Conservation (phyloP, 2,113 vertebrate genomes). For the Vidua macroura region DNA sequence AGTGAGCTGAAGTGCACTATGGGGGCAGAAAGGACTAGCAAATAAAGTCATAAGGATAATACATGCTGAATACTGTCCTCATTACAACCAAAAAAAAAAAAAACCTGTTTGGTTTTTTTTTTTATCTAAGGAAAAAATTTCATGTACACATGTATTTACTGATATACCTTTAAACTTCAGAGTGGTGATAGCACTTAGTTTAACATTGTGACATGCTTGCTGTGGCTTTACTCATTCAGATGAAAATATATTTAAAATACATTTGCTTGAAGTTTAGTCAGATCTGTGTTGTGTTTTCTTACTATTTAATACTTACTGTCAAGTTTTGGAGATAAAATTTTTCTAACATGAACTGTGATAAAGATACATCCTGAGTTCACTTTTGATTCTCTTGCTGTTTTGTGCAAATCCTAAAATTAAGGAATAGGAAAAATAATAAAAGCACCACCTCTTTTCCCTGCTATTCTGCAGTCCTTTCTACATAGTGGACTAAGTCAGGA, state of each 20-base stretch:
- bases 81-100: neutral
- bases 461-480: slow-evolving; percentile 4
- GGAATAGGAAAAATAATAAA: neutral
- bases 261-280: neutral
- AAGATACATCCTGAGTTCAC: neutral
- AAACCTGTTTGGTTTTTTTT: neutral
- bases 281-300: neutral
- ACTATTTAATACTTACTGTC: neutral
- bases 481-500: neutral
- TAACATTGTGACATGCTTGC: neutral
- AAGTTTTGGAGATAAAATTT: neutral
- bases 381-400: slow-evolving; percentile 2
- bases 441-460: neutral
- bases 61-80: neutral
- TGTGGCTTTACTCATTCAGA: neutral
- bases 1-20: neutral
- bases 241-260: neutral
- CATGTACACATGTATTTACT: neutral
- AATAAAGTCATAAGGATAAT: neutral
- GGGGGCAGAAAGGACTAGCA: neutral
- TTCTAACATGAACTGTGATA: neutral
- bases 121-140: neutral
- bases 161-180: neutral
- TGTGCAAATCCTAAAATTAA: neutral
- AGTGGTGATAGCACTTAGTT: neutral